phyloP scores from a whole-genome alignment of 1,140 invertebrate species.

The Papilio polyxenes region DNA sequence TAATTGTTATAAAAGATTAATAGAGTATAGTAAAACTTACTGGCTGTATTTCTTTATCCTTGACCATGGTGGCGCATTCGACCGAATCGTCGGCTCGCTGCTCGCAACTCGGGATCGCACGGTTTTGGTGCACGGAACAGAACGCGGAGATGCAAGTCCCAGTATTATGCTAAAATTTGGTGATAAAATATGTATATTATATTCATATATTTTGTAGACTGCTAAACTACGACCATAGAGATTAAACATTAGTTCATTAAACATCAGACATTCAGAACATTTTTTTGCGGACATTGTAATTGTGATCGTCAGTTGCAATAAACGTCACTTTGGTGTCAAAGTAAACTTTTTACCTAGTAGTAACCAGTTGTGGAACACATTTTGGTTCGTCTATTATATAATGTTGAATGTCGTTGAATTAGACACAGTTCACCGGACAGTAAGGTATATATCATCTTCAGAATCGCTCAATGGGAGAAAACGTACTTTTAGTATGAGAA shows the following conservation, averaged over 20 bases:
- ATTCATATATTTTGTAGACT: too few relatives aligned
- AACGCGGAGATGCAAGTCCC: slow-evolving; percentile 29
- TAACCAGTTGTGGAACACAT: too few relatives aligned
- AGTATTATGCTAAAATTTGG: slow-evolving; percentile 9
- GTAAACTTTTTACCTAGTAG: too few relatives aligned
- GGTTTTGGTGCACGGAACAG: slow-evolving; percentile 31
- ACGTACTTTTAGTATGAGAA: too few relatives aligned
- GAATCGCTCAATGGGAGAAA: too few relatives aligned
- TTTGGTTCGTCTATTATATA: too few relatives aligned
- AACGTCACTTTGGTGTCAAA: too few relatives aligned
- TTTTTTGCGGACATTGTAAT: neutral
- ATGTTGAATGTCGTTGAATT: too few relatives aligned
- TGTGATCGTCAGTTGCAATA: neutral
- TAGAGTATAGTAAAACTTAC: neutral
- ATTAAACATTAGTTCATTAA: neutral
- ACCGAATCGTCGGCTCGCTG: neutral
- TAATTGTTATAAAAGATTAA: neutral
- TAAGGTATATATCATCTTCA: too few relatives aligned
- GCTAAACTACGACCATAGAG: too few relatives aligned
- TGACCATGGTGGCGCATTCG: neutral
- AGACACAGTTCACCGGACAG: too few relatives aligned
- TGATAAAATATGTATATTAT: neutral
- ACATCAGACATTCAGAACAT: neutral
- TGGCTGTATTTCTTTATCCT: slow-evolving; percentile 9
- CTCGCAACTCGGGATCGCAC: neutral